A percentile compares a stretch with the other conserved stretches of the same genome.
Evolutionary conservation across 2,888 invertebrate genomes (phyloP).

Genomic region (Athetis lepigone): DNA sequence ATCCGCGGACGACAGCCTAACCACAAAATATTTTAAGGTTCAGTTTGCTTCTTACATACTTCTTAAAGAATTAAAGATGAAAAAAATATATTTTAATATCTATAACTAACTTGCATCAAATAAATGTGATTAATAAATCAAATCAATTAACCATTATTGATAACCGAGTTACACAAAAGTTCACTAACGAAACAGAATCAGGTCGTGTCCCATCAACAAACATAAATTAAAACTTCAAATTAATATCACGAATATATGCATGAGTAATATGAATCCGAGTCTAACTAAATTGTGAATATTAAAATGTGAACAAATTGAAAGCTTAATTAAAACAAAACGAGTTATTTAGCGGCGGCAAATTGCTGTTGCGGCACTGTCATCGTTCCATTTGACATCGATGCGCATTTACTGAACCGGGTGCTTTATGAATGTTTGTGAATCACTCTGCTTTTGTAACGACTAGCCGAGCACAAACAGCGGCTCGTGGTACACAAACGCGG

Average conservation of each 20-base stretch:
- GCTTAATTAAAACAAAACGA: constrained; percentile 50
- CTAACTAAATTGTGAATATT: constrained; percentile 10
- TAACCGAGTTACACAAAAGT: background rate
- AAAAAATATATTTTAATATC: background rate
- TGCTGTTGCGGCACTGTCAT: constrained; percentile 37
- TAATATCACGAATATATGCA: constrained; percentile 24
- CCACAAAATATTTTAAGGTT: too few relatives aligned
- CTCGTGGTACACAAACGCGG: constrained; percentile 72
- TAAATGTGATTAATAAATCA: background rate
- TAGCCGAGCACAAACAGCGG: constrained; percentile 75
- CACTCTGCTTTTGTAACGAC: constrained; percentile 83
- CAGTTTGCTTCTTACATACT: too few relatives aligned
- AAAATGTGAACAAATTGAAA: constrained; percentile 41
- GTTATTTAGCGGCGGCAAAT: constrained; percentile 39
- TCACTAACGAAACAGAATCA: background rate
- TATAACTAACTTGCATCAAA: background rate
- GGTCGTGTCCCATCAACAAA: background rate
- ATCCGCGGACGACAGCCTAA: too few relatives aligned
- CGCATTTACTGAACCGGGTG: constrained; percentile 58
- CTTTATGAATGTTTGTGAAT: constrained; percentile 77
- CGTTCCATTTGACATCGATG: constrained; percentile 59
- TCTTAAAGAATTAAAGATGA: background rate
- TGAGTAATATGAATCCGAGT: constrained; percentile 23
- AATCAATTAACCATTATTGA: background rate
- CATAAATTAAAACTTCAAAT: constrained; percentile 27